These are phyloP conservation scores for Tetragonula clypearis DNA, from an alignment of 1,140 invertebrate species.

Conservation along the genomic window DNA sequence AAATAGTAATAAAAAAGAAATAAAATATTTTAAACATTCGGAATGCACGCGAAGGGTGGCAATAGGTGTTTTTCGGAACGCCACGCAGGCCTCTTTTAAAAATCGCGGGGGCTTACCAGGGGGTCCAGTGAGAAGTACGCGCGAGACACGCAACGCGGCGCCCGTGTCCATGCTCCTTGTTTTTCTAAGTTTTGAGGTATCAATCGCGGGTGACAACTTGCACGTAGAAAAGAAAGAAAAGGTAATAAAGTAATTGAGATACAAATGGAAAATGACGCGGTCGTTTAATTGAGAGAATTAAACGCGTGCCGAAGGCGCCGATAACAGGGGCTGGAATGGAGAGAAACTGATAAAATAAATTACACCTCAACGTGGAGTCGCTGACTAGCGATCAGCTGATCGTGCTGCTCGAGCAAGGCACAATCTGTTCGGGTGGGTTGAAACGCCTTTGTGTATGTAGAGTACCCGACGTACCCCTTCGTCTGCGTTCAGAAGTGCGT, in stretches of 20 bases:
- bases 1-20: too few relatives aligned
- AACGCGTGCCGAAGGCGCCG: too few relatives aligned
- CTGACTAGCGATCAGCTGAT: constrained; percentile 60
- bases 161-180: constrained; percentile 47
- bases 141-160: constrained; percentile 40
- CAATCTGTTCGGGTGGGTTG: constrained; percentile 36
- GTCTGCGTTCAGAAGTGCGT: constrained; percentile 25
- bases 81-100: constrained; percentile 3
- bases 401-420: constrained; percentile 46
- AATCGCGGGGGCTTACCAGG: constrained; percentile 59
- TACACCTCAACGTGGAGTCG: constrained; percentile 3
- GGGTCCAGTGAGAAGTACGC: constrained; percentile 67
- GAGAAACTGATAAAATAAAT: not conserved
- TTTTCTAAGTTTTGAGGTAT: constrained; percentile 23
- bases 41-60: too few relatives aligned
- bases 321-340: too few relatives aligned
- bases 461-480: not conserved
- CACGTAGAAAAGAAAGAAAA: not conserved
- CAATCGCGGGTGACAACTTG: constrained; percentile 20
- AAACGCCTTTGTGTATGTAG: constrained; percentile 29
- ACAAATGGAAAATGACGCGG: not conserved
- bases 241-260: not conserved
- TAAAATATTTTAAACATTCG: not conserved
- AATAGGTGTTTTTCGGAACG: not conserved
- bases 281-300: not conserved